Evolutionary conservation across 1,140 invertebrate species (phyloP).

Genomic region (Drosophila teissieri): DNA sequence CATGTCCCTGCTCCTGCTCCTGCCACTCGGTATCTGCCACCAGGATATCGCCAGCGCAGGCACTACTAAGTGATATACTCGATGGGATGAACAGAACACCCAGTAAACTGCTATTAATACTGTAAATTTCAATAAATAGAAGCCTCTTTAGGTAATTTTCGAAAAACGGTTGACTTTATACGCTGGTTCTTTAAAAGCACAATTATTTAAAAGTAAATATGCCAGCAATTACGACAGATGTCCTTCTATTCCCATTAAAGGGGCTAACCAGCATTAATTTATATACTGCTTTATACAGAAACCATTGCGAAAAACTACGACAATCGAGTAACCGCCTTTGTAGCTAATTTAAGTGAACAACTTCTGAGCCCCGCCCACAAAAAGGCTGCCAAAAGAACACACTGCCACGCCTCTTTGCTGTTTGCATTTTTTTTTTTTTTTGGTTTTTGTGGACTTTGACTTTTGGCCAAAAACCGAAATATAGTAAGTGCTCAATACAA

Average conservation of each 20-base stretch:
- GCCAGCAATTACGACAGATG: no score
- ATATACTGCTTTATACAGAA: not conserved
- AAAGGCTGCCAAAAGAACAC: slow-evolving; percentile 27
- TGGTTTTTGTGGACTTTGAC: slow-evolving; percentile 31
- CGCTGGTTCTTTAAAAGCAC: no score
- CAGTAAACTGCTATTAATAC: not conserved
- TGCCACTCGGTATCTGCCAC: slow-evolving; percentile 60
- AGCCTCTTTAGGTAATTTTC: not conserved
- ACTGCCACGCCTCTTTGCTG: slow-evolving; percentile 59
- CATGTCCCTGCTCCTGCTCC: slow-evolving; percentile 40
- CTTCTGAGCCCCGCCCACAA: slow-evolving; percentile 19
- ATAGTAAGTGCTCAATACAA: slow-evolving; percentile 36
- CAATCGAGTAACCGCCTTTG: slow-evolving; percentile 14
- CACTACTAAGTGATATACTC: slow-evolving; percentile 43
- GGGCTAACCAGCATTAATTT: not conserved
- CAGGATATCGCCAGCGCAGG: slow-evolving; percentile 67
- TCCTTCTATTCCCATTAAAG: not conserved
- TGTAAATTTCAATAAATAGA: slow-evolving; percentile 7
- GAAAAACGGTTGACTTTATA: no score
- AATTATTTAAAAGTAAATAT: no score
- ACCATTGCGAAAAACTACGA: not conserved
- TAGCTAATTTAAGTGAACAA: slow-evolving; percentile 43
- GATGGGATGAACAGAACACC: not conserved
- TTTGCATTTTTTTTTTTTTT: slow-evolving; percentile 12
- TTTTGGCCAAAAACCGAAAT: slow-evolving; percentile 64